Evolutionary conservation across 1,140 invertebrate genomes (phyloP), one percentile per base, ranked within the genome.

Genomic region (Zaprionus capensis): DNA sequence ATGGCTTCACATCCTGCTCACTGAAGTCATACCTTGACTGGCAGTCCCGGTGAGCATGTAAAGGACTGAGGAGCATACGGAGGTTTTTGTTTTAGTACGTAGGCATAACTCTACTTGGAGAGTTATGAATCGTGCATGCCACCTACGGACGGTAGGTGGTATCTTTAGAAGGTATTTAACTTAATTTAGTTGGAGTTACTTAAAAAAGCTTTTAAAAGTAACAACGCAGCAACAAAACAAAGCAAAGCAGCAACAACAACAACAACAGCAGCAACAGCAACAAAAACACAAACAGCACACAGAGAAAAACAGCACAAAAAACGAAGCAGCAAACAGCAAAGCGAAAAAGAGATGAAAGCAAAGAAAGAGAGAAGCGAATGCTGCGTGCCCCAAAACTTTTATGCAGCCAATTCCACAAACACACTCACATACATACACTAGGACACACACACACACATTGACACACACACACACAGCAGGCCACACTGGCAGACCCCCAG

Each of bases 121-220:
- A n/a, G n/a, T n/a, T n/a, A n/a, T n/a, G n/a, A n/a, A n/a, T n/a
- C n/a, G n/a, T n/a, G n/a, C n/a, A n/a, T n/a, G n/a, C n/a, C n/a
- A n/a, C n/a, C n/a, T n/a, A n/a, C n/a, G n/a, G n/a, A n/a, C n/a
- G n/a, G n/a, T n/a, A n/a, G n/a, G n/a, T n/a, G n/a, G n/a, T n/a
- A n/a, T n/a, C n/a, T n/a, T n/a, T n/a, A n/a, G n/a, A n/a, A n/a
- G n/a, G n/a, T 83, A 70, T 82, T 87, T 81, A 84, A 90, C 81
- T 88, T 90, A 84, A 88, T 88, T 88, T 88, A 88, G 84, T 87
- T 80, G 63, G 70, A 88, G 85, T 88, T 81, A 88, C 84, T 88
- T 88, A 84, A 88, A 88, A 88, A 90, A 90, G 84, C 84, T 88
- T 90, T 84, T 88, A 88, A 87, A 88, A 87, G 77, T 80, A 80